phyloP scores from a whole-genome alignment of 2,888 invertebrate species.

The Drosophila meridiana region DNA sequence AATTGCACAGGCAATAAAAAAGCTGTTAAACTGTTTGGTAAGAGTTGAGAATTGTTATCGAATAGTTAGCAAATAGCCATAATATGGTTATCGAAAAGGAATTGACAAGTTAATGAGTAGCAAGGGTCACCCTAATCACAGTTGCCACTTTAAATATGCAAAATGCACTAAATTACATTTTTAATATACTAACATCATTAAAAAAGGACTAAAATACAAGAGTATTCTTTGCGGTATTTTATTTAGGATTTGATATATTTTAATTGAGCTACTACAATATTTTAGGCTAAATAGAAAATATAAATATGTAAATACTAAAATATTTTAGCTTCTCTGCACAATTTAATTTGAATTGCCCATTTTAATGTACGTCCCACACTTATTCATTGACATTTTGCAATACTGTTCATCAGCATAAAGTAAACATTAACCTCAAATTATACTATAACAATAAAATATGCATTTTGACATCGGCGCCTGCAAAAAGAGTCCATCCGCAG shows the following conservation, averaged over 20 bases:
- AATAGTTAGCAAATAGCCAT: conserved; percentile 2
- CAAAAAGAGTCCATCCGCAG: conserved; percentile 6
- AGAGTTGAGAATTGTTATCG: conserved; percentile 26
- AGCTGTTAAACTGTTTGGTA: conserved; percentile 15
- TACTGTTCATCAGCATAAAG: conserved; percentile 45
- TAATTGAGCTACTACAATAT: no score
- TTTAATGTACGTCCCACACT: not conserved
- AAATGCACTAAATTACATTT: not conserved
- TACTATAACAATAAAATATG: conserved; percentile 13
- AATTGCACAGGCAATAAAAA: conserved; percentile 33
- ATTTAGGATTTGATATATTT: not conserved
- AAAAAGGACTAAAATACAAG: not conserved
- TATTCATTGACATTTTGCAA: not conserved
- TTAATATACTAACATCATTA: not conserved
- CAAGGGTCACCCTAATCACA: not conserved
- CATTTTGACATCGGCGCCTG: conserved; percentile 14
- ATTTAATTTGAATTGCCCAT: no score
- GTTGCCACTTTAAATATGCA: no score
- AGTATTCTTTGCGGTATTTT: not conserved
- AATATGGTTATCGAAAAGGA: not conserved
- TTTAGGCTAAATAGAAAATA: not conserved
- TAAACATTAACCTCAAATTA: conserved; percentile 48
- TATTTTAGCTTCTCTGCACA: not conserved
- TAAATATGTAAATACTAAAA: not conserved
- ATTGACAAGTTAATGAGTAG: not conserved